A percentile compares a stretch with the other conserved stretches of the same genome.
Conservation (phyloP, 2,113 vertebrate species). For the Gopherus evgoodei region DNA sequence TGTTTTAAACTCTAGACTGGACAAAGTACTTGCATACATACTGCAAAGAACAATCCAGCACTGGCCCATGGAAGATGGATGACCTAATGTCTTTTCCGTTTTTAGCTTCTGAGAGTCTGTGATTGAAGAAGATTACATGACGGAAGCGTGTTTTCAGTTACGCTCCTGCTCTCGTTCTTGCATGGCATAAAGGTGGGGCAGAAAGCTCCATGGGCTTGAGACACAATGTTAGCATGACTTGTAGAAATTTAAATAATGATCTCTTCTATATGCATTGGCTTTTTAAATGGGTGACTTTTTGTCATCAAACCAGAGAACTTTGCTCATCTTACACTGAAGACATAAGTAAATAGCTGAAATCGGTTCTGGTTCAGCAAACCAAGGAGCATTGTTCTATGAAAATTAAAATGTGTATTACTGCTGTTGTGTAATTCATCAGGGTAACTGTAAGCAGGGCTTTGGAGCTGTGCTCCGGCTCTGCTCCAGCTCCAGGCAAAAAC, state of each 20-base stretch:
- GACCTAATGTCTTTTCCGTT: constrained; percentile 66
- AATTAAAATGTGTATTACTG: constrained; percentile 55
- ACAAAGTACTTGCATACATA: constrained; percentile 21
- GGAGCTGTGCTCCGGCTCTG: too few species aligned
- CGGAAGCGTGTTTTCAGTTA: constrained; percentile 63
- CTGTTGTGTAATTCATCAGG: constrained; percentile 51
- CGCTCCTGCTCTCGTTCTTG: constrained; percentile 45
- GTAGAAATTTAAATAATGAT: constrained; percentile 56
- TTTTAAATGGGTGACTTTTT: constrained; percentile 13
- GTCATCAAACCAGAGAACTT: neutral
- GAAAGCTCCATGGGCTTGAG: constrained; percentile 66
- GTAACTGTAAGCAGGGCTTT: constrained; percentile 24
- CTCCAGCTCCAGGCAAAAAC: too few species aligned
- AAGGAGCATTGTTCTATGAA: constrained; percentile 17
- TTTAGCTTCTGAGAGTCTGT: constrained; percentile 53
- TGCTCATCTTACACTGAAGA: constrained; percentile 10
- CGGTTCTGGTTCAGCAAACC: neutral
- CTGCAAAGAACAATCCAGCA: neutral
- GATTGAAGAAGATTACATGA: constrained; percentile 67
- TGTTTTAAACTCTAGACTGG: neutral
- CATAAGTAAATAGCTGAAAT: constrained; percentile 40
- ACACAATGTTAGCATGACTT: constrained; percentile 51
- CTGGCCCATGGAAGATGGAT: constrained; percentile 34
- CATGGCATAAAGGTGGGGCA: constrained; percentile 48
- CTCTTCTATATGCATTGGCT: constrained; percentile 10